A percentile compares a stretch with the other conserved stretches of the same genome.
Evolutionary conservation across 2,113 vertebrate species (phyloP).

Genomic region (Numenius arquata): DNA sequence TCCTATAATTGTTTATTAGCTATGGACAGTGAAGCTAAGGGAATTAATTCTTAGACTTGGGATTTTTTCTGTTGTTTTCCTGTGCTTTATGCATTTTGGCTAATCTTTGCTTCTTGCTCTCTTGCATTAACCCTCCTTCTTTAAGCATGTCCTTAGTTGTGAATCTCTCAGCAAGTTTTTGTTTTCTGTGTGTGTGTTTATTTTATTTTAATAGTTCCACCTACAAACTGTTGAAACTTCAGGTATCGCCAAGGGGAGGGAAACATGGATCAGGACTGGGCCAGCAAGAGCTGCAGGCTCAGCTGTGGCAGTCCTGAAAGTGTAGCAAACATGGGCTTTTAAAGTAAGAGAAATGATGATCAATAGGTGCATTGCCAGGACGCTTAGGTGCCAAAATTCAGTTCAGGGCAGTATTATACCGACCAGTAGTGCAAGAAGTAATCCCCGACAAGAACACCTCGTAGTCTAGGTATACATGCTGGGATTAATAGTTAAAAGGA

Average conservation of each 20-base stretch:
- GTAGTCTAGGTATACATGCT: rapidly evolving
- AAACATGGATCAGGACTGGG: not conserved
- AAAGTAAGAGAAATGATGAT: not conserved
- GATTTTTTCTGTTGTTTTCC: not conserved
- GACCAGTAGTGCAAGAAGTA: not conserved
- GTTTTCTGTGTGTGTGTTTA: not conserved
- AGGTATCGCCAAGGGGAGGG: not conserved
- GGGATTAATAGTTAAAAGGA: not conserved
- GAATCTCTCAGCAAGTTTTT: not conserved
- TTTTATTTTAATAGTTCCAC: not conserved
- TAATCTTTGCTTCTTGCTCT: not conserved
- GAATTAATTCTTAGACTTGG: not conserved
- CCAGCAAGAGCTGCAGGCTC: not conserved
- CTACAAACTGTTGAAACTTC: not conserved
- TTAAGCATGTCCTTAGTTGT: not conserved
- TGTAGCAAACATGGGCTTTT: not conserved
- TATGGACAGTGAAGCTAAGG: not conserved
- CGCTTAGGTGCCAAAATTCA: not conserved
- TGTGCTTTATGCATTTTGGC: not conserved
- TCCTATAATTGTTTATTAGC: not conserved
- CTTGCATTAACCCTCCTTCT: not conserved
- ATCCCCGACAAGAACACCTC: rapidly evolving
- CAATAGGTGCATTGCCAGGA: not conserved
- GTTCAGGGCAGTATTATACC: not conserved
- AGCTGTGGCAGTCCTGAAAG: not conserved